Evolutionary conservation across 2,797 vertebrate genomes (phyloP).

Genomic region (Trachurus trachurus): DNA sequence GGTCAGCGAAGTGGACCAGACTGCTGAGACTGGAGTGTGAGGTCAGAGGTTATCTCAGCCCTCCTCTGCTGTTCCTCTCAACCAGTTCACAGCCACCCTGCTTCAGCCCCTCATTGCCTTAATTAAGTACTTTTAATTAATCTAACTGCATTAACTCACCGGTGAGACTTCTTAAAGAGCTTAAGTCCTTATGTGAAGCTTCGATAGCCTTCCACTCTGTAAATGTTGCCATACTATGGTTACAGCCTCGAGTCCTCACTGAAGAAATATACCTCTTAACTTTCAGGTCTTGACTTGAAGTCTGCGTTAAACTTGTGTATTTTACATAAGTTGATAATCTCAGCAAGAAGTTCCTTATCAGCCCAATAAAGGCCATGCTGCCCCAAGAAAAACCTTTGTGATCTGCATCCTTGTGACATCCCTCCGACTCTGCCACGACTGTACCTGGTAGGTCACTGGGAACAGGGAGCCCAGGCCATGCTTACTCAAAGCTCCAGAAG

Average conservation of each 20-base stretch:
- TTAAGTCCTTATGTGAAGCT: conserved; percentile 47
- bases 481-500: conserved; percentile 3
- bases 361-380: neutral
- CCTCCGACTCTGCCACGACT: too few relatives aligned
- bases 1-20: conserved; percentile 44
- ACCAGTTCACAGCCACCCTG: conserved; percentile 44
- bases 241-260: conserved; percentile 15
- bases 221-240: conserved; percentile 28
- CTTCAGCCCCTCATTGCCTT: conserved; percentile 63
- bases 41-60: conserved; percentile 76
- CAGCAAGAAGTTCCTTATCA: neutral
- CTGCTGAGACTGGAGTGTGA: conserved; percentile 53
- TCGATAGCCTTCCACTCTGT: conserved; percentile 33
- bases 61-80: conserved; percentile 53
- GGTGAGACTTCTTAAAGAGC: conserved; percentile 64
- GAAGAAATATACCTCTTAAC: conserved; percentile 3
- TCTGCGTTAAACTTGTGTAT: conserved; percentile 3
- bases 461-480: neutral
- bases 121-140: conserved; percentile 84
- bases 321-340: conserved; percentile 5
- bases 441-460: neutral
- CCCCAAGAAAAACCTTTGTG: neutral
- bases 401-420: neutral
- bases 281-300: conserved; percentile 15
- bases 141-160: conserved; percentile 64